Percentiles rank a stretch among this genome's conserved stretches.
These are phyloP conservation scores for Thryonomys swinderianus DNA, from an alignment of 2,113 vertebrate species.

Conservation along the genomic window DNA sequence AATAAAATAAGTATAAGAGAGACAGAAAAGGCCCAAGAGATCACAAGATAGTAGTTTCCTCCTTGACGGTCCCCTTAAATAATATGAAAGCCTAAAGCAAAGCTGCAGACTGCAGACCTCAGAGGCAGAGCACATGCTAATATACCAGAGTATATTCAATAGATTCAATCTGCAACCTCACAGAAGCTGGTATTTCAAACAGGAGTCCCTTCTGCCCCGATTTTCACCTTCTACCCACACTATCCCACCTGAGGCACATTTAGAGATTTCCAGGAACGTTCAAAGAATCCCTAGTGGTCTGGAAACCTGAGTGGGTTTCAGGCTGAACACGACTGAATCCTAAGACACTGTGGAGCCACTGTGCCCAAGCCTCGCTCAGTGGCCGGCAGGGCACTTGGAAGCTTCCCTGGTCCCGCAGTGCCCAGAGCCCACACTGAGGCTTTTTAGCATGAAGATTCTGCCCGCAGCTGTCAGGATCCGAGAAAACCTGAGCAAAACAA, in stretches of 20 bases:
- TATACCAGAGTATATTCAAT: not conserved
- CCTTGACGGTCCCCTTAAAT: not conserved
- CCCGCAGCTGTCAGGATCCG: not conserved
- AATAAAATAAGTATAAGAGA: not conserved
- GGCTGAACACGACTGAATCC: not conserved
- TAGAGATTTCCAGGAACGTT: not conserved
- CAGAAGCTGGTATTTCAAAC: not conserved
- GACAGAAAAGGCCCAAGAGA: not conserved
- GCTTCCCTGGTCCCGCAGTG: not conserved
- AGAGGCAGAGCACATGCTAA: too few relatives aligned
- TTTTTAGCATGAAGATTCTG: not conserved
- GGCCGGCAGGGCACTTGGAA: accelerated
- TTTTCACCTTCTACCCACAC: not conserved
- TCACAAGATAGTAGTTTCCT: not conserved
- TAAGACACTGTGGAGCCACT: accelerated
- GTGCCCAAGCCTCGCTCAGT: not conserved
- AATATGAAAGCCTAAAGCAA: not conserved
- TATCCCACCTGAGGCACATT: not conserved
- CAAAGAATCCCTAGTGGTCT: not conserved
- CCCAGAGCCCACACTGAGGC: not conserved
- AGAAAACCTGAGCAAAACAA: not conserved
- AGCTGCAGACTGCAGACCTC: not conserved
- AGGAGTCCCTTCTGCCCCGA: not conserved
- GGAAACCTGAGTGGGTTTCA: not conserved
- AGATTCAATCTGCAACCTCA: not conserved